A percentile compares a stretch with the other conserved stretches of the same genome.
Conservation (phyloP, 23 tunicate genomes). For the Oikopleura albicans region DNA sequence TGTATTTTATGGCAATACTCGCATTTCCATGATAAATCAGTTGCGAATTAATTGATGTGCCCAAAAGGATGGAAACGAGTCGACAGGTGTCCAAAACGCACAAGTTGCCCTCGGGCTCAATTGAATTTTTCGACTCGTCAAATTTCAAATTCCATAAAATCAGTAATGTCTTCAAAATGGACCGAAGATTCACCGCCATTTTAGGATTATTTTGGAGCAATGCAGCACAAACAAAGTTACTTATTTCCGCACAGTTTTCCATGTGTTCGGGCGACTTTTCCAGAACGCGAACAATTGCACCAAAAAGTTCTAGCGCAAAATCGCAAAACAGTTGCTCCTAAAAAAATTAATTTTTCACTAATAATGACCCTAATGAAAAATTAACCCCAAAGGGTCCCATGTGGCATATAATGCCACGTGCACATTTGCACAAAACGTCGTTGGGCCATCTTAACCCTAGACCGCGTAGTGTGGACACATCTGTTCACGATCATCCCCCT, state of each 20-base stretch:
- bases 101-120: neutral
- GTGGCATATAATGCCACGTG: too few species aligned
- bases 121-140: neutral
- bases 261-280: neutral
- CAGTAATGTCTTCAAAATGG: neutral
- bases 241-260: neutral
- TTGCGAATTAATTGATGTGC: neutral
- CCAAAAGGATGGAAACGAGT: neutral
- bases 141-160: neutral
- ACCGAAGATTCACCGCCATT: neutral
- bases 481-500: too few species aligned
- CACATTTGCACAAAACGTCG: too few species aligned
- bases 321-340: neutral
- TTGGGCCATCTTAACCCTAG: too few species aligned
- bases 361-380: too few species aligned
- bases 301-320: neutral
- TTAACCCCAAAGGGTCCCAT: too few species aligned
- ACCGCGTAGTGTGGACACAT: too few species aligned
- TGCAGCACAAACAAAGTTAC: neutral
- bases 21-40: neutral
- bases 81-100: neutral
- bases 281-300: neutral
- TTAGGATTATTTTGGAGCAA: neutral
- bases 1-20: neutral
- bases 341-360: too few species aligned